Evolutionary conservation across 2,113 vertebrate genomes (phyloP), one percentile per base, ranked within the genome.

Genomic region (Edolisoma coerulescens): DNA sequence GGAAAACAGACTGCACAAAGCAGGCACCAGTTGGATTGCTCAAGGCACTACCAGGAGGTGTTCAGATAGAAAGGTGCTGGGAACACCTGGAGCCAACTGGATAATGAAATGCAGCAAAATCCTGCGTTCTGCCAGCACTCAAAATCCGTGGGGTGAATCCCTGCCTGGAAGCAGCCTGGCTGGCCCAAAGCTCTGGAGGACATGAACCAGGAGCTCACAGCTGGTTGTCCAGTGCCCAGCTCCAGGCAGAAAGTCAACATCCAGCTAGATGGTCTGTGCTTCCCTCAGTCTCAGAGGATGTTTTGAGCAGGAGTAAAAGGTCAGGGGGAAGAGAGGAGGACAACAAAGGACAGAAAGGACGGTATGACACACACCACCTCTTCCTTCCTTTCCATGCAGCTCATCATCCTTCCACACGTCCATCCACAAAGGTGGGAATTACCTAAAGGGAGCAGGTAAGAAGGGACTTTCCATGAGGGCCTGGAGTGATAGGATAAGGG

Each of bases 31-130:
- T 20, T 87, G 78, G 92, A 68, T 68, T 73, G 95, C 95, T 82
- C n/a, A 87, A 60, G 94, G 95, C 92, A 83, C 61, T 28, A 90
- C 87, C 95, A 93, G 94, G 52, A 94, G 87, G 57, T 73, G 90
- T 53, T 82, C 59, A 56, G 74, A 68, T 4, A 49, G 81, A 16
- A 54, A 59, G 49, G 47, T 71, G 52, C 4, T 71, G 32, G 81
- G 69, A 94, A 78, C 54, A 70, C 47, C 33, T 8, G 20, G 30
- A 93, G 74, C 59, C 94, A 93, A 56, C 0, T 37, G 57, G 82
- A 87, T 64, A 84, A 75, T 32, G 52, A 84, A 81, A 87, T 0
- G 0, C 16, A 70, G 61, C 69, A 81, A 75, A 87, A 37, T 19
- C 69, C 70, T 69, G 57, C 76, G 57, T 76, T 57, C 67, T 75